Evolutionary conservation across 2,113 vertebrate genomes (phyloP).

Genomic region (Dasyornis broadbenti): DNA sequence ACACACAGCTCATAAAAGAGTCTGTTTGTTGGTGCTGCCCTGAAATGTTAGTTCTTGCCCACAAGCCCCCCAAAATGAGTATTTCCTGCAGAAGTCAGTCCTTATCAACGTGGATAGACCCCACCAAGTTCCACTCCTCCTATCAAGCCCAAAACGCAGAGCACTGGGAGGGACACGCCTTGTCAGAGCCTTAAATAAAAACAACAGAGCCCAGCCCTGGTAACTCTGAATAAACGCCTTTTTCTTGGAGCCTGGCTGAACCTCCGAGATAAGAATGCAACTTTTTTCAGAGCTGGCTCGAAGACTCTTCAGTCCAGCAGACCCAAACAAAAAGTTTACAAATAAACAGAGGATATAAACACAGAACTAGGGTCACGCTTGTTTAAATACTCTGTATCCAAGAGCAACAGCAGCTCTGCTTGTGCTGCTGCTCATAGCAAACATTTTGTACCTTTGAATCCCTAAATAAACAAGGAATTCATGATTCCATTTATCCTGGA

Average conservation of each 20-base stretch:
- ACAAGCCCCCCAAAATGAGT: not conserved
- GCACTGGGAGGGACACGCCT: not conserved
- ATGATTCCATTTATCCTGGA: not conserved
- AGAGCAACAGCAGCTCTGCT: not conserved
- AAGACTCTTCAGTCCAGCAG: not conserved
- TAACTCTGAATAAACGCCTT: not conserved
- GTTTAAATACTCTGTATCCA: not conserved
- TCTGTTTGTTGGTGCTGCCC: not conserved
- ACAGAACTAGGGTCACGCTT: not conserved
- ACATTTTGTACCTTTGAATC: not conserved
- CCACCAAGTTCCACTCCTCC: not conserved
- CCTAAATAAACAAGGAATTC: not conserved
- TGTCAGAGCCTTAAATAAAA: not conserved
- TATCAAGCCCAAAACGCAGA: not conserved
- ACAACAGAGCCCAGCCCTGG: slow-evolving; percentile 26
- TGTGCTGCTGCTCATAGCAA: not conserved
- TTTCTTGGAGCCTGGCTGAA: slow-evolving; percentile 24
- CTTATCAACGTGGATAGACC: not conserved
- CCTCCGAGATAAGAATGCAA: not conserved
- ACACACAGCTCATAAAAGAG: not conserved
- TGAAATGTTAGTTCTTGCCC: not conserved
- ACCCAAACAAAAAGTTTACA: not conserved
- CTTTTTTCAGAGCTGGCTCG: not conserved
- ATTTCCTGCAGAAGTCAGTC: not conserved
- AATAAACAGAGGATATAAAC: not conserved